Evolutionary conservation across 1,140 invertebrate species (phyloP), one percentile per base, ranked within the genome.

Genomic region (Hirudo medicinalis): DNA sequence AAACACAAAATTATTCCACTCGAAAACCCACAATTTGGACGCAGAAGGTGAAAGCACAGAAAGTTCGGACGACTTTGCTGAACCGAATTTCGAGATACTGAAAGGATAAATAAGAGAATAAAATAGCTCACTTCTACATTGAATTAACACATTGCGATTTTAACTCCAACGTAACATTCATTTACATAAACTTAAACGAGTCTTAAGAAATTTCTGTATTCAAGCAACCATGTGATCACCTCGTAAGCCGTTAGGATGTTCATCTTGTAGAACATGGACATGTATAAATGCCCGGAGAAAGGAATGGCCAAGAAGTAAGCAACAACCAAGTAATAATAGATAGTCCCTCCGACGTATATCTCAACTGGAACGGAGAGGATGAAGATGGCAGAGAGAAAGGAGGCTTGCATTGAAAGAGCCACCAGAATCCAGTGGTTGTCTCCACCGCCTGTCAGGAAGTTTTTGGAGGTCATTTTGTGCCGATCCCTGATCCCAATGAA

Each of bases 341-440:
- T 76, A 0, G 77, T 79, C 36, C 75, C 75, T 69, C 74, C 77
- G 60, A 76, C 75, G 73, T 92, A 94, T 74, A 91, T 88, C 82
- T 94, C 91, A 0, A 90, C 87, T 5, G 91, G 91, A 15, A 89
- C 90, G 20, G 91, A 91, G 20, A 94, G 83, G 71, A 95, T 87
- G 15, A 90, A 91, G 43, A 94, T 89, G 63, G 91, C 91, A 0
- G 91, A 93, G 78, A 93, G 88, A 79, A 92, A 92, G 81, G 89
- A 91, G 80, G 80, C 76, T 66, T 79, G 73, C 71, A 79, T 72
- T 27, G 78, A 80, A 72, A 80, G 67, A 9, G 76, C 75, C 57
- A 80, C 79, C 1, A 78, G 79, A 4, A 78, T 19, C 36, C 53
- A 49, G 27, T n/a, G 68, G 67, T 70, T 70, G 36, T 32, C 22